phyloP scores from a whole-genome alignment of 2,888 invertebrate genomes.

The Sarcophaga carnaria region DNA sequence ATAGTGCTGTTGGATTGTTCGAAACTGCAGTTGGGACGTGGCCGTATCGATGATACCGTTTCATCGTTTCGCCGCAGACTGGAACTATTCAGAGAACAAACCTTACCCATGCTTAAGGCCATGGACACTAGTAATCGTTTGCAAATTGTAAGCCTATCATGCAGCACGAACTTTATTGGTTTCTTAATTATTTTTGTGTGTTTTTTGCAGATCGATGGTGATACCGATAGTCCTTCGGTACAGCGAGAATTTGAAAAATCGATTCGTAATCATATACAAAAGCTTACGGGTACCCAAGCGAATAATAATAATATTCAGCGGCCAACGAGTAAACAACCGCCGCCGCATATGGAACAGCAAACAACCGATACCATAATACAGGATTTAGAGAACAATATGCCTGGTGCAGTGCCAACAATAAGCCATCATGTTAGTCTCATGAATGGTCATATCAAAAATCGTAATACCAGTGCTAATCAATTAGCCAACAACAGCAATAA shows the following conservation, averaged over 20 bases:
- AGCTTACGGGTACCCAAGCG: constrained; percentile 77
- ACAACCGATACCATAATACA: constrained; percentile 80
- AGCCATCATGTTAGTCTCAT: constrained; percentile 82
- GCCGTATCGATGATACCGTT: constrained; percentile 92
- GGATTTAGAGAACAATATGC: constrained; percentile 81
- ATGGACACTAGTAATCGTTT: constrained; percentile 92
- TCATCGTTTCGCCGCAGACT: constrained; percentile 92
- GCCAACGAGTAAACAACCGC: constrained; percentile 63
- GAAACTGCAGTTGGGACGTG: constrained; percentile 92
- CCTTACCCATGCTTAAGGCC: constrained; percentile 93
- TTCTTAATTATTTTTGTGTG: background rate
- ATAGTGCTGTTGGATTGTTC: constrained; percentile 95
- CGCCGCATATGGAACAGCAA: constrained; percentile 71
- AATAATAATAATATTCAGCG: constrained; percentile 69
- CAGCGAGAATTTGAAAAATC: constrained; percentile 89
- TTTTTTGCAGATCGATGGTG: constrained; percentile 89
- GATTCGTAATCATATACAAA: constrained; percentile 87
- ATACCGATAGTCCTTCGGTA: constrained; percentile 90
- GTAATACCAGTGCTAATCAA: constrained; percentile 72
- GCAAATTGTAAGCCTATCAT: constrained; percentile 87
- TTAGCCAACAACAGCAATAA: constrained; percentile 68
- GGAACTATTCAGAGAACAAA: constrained; percentile 93
- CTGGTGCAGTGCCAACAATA: constrained; percentile 81
- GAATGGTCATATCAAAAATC: constrained; percentile 80
- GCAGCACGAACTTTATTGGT: background rate